Base-by-base conservation (phyloP, 30 jellyfish, hydroid and myxozoan genomes). In the Pelagia noctiluca region DNA sequence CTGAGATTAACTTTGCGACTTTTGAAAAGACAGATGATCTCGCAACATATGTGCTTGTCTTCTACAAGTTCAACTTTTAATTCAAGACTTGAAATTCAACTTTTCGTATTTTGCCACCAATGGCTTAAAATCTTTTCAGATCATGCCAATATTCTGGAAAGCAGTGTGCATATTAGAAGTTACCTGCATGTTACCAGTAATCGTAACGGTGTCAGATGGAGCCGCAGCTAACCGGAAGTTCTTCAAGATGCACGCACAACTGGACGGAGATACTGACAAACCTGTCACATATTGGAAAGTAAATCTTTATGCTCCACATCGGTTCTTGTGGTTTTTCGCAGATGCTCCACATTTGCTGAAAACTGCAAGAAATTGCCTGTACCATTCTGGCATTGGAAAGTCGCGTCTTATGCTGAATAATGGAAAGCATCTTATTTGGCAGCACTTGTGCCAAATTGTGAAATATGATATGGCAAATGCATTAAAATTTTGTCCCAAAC, bases 141-240 rank as follows among this genome's bases (percentile, higher is more conserved):
- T 67, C 11, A 68, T 66, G 88, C 36, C 90, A 80, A 32, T 62
- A 24, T 78, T 78, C 52, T 78, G 76, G 90, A 54, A 63, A 36
- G 89, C 89, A 62, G 90, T 78, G n/a, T 19, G 75, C 23, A 35
- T 65, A n/a, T 16, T 78, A 36, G 88, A 62, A 36, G 31, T 78
- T 10, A 32, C 89, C 3, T 85, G 95, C 80, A 85, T 53, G 61
- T 49, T 85, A 60, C 82, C 80, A 84, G 95, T 85, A 11, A 42
- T 85, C 25, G 95, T 71, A 18, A 28, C 84, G 19, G 84, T 84
- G 19, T 73, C 73, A 18, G 89, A 85, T 85, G 95, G 89, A 16
- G 89, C 95, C 35, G 60, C 95, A 49, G 57, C 95, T 3, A 85
- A 85, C 61, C 61, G 89, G 30, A 70, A 73, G 46, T 74, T 85